Evolutionary conservation across 2,113 vertebrate species (phyloP), one percentile per base, ranked within the genome.

Genomic region (Paracanthobrama guichenoti): DNA sequence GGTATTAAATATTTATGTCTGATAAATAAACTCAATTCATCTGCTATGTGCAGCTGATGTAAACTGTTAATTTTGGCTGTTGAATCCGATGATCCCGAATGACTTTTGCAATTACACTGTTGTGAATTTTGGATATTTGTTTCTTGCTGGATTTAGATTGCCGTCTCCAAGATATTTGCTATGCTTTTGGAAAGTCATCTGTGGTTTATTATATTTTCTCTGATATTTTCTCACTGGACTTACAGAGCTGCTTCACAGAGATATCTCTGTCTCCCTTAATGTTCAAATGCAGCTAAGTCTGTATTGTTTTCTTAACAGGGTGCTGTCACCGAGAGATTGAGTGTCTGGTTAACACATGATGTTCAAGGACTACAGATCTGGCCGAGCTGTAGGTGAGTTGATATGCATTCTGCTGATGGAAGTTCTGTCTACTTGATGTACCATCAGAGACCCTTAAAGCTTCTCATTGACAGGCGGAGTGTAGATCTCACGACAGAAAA

Each of bases 351-450:
- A 28, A 83, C 75, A 57, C 86, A 91, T 79, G 84, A 95, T 95
- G 94, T 92, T 90, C 92, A 91, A 92, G 91, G 92, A 94, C 85
- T 90, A 85, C 92, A 93, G 92, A 90, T 79, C 91, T 79, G 88
- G 88, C 71, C 78, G 90, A 90, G 90, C 90, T 78, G 76, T 91
- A 90, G 93, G 94, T 95, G 91, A 90, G 93, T 81, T 83, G 9
- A 35, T 50, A 39, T n/a, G n/a, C 24, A 73, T 78, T 64, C 18
- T 35, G 8, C 42, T 66, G 35, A 42, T n/a, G 55, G 35, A 46
- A 22, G 6, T 48, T 79, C 79, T 81, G 50, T 46, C 24, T 60
- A 16, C 67, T 84, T 73, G 85, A 50, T 64, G 22, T 42, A 28
- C 31, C 72, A 76, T 83, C 35, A 66, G 55, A 48, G 75, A 71